Evolutionary conservation across 1,140 invertebrate genomes (phyloP), one percentile per base, ranked within the genome.

Genomic region (Bilobella aurantiaca): DNA sequence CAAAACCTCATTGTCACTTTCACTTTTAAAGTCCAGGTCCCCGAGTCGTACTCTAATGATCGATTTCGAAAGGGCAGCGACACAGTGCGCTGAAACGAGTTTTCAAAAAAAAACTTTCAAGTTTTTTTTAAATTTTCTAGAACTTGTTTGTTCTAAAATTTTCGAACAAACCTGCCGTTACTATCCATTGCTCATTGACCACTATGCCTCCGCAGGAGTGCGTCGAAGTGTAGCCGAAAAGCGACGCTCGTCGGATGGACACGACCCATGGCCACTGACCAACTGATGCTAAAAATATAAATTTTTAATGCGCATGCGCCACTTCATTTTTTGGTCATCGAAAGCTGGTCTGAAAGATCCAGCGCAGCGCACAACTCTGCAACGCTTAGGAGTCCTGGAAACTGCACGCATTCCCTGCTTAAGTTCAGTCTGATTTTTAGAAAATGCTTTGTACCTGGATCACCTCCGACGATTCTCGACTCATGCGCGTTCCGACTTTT

Each of bases 181-280:
- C 89, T 53, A 96, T 91, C 93, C 93, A 96, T 74, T 90, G 86
- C 76, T 93, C 89, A 77, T 93, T 96, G 34, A 96, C 82, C 56
- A 96, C 85, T 58, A 93, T 92, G 0, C 92, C 93, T 3, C 94
- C 93, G 77, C 93, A 96, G 56, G 91, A 82, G 77, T 96, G 91
- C 0, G 90, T 93, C 64, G 89, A 91, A 0, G 90, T 91, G 76
- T 93, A 93, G 0, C 91, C 91, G 76, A 93, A 94, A 79, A 93
- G 93, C 3, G 90, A 91, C 3, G 89, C 93, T 65, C 91, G 79
- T 63, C 91, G 76, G 0, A 94, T 90, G 0, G 91, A 92, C 27
- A 91, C 89, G 79, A 86, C 75, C 93, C 93, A 97, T 18, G 93
- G 93, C 58, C 58, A 59, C 27, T 16, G 16, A 8, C 16, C 58